Evolutionary conservation across 2,888 invertebrate species (phyloP), one percentile per base, ranked within the genome.

Genomic region (Orchesella flavescens): DNA sequence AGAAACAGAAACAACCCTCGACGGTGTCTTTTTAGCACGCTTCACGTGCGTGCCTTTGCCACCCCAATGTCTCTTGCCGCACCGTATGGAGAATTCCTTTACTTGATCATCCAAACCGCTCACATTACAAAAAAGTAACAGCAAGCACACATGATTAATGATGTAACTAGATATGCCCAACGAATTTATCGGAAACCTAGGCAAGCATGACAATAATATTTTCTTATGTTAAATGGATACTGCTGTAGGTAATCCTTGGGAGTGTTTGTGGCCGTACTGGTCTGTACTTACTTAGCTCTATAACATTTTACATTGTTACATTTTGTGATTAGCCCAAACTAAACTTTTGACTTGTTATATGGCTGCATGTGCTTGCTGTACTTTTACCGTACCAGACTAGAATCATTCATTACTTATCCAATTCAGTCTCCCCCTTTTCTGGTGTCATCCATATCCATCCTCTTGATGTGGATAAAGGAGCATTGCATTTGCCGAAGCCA

Each of bases 141-240:
- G 34, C 34, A 34, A 34, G n/a, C n/a, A n/a, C n/a, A 74, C 57
- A 75, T 82, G 82, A 82, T 82, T 82, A 82, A 82, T 82, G 82
- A 61, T 44, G 65, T 71, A 76, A 71, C 75, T 53, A 76, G 71
- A 76, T 76, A 75, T 75, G 46, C 76, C 19, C 81, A 53, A 75
- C 61, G 57, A 53, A 76, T 76, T 81, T 82, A 76, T 76, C 82
- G 82, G 71, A 76, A 75, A 75, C 49, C 65, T 71, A 82, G 76
- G 63, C 76, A 82, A n/a, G 69, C 74, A 75, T 74, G 69, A 81
- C 75, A 81, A 61, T 74, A 59, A 68, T 73, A 73, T 81, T 23
- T 59, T 44, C 24, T 68, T 49, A 74, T 74, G 74, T 61, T 81
- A 74, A 81, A 74, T 81, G 72, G 57, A 34, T 72, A 72, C 21